These are phyloP conservation scores for Phalacrocorax aristotelis DNA, from an alignment of 2,113 vertebrate species.

Conservation along the genomic window DNA sequence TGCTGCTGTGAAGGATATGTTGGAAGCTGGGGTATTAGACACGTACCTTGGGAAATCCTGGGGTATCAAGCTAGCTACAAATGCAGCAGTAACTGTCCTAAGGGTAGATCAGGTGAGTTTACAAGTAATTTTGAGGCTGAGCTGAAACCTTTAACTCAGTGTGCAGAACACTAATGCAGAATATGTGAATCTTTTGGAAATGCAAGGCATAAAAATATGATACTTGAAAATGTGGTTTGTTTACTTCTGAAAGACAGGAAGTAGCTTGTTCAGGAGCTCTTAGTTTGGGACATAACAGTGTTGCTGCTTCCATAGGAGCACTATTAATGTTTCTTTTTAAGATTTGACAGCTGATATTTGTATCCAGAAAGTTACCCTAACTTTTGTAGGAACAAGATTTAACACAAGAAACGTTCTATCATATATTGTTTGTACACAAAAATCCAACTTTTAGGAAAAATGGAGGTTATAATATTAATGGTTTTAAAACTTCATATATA, in stretches of 20 bases:
- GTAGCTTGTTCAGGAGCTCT: neutral
- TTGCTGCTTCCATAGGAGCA: neutral
- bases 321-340: neutral
- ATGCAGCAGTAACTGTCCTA: constrained; percentile 92
- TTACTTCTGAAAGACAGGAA: neutral
- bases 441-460: neutral
- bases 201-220: neutral
- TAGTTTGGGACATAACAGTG: neutral
- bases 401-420: neutral
- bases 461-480: neutral
- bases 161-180: neutral
- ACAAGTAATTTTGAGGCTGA: neutral
- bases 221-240: neutral
- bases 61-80: constrained; percentile 95
- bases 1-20: constrained; percentile 90
- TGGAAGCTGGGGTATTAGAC: constrained; percentile 87
- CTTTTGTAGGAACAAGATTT: neutral
- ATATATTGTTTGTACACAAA: neutral
- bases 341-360: neutral
- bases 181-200: neutral
- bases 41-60: constrained; percentile 92
- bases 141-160: neutral
- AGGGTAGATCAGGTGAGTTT: constrained; percentile 92
- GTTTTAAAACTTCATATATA: neutral
- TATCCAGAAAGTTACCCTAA: neutral